Base-by-base conservation (phyloP, 2,113 vertebrate species). In the Vulpes vulpes region DNA sequence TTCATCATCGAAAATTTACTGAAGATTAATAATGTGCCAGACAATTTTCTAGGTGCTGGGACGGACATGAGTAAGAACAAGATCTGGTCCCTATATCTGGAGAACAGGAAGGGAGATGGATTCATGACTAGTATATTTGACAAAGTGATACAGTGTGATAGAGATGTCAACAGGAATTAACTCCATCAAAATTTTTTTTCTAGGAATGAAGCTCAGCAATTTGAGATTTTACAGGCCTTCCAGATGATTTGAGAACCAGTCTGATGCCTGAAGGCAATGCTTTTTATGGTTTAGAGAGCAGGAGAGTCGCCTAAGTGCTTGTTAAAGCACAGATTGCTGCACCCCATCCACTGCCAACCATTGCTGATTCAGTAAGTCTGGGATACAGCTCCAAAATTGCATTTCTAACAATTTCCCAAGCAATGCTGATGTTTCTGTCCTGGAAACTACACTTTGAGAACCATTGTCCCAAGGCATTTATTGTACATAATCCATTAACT, bases 71-170 rank as follows among this genome's bases (percentile, higher is more conserved):
- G 79, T 22, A 57, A 82, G 80, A 64, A 43, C 4, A 53, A 53
- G 25, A 2, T 8, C 22, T 0, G 0, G 22, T 55, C 12, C 55
- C 59, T 53, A 30, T 1, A 8, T 11, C 14, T 19, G 51, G 89
- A 8, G 15, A 53, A 57, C 2, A 51, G 25, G 32, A 71, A 59
- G 0, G 23, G 6, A 73, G 30, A 55, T 2, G 7, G 11, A 62
- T 11, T 83, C 0, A 3, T 53, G 53, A 64, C 22, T 0, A 23
- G 38, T 23, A 30, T 9, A 30, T 80, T 35, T 62, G 32, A 62
- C n/a, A 51, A 73, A 71, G n/a, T 16, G 53, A 76, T 20, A 4
- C 8, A 49, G 6, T 35, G 3, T 25, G 9, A 64, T 4, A 16
- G 27, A 25, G 1, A 15, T 32, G 57, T 32, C 27, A 51, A 32